These are phyloP conservation scores for Girardia tigrina DNA, from an alignment of 2,888 invertebrate species.

Conservation along the genomic window DNA sequence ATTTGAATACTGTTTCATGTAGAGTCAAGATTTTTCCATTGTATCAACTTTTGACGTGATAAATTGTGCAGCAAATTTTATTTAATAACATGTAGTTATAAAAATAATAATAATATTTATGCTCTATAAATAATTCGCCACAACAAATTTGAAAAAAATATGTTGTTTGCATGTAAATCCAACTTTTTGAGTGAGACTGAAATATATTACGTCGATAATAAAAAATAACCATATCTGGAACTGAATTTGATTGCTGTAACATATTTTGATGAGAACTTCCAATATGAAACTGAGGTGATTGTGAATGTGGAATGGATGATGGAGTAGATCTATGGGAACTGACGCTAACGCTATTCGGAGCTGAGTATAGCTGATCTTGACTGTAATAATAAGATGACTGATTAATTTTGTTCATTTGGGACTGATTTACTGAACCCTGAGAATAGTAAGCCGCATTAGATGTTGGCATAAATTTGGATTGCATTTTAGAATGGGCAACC, in stretches of 20 bases:
- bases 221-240: neutral
- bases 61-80: no score
- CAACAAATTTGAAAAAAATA: no score
- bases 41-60: no score
- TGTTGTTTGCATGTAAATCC: no score
- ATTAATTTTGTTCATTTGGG: constrained; percentile 8
- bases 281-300: neutral
- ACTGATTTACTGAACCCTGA: neutral
- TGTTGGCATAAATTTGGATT: neutral
- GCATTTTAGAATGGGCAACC: neutral
- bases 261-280: neutral
- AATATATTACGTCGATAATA: no score
- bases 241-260: neutral
- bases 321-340: neutral
- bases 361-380: constrained; percentile 9
- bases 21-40: no score
- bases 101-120: no score
- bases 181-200: no score
- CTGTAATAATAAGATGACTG: neutral
- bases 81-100: no score
- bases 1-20: no score
- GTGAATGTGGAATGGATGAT: neutral
- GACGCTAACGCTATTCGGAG: neutral
- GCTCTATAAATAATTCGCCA: no score
- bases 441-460: neutral